These are phyloP conservation scores for Labeo calbasu DNA, from an alignment of 2,797 vertebrate genomes.

Conservation along the genomic window DNA sequence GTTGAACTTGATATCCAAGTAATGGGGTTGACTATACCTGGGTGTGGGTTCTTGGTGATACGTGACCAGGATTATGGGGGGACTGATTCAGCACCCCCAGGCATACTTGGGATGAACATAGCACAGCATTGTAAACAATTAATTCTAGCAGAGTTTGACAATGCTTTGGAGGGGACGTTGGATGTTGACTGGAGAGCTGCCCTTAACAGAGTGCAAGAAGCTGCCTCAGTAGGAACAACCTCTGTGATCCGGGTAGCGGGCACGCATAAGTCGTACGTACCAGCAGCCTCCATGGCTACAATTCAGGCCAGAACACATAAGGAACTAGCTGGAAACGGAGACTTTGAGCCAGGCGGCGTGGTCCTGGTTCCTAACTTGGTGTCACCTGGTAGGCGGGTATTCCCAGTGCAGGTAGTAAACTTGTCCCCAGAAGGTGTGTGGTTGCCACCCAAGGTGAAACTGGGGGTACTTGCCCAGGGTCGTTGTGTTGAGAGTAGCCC, in stretches of 20 bases:
- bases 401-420: not conserved
- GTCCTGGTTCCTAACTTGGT: not conserved
- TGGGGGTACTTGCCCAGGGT: not conserved
- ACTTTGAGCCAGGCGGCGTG: not conserved
- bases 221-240: not conserved
- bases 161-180: not conserved
- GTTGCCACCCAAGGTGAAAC: not conserved
- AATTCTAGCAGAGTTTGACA: not conserved
- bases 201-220: not conserved
- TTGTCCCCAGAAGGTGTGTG: not conserved
- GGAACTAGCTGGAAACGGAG: not conserved
- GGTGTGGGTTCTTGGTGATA: not conserved
- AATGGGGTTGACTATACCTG: not conserved
- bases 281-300: not conserved
- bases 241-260: not conserved
- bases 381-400: too few relatives aligned
- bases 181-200: not conserved
- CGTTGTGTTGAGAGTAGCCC: not conserved
- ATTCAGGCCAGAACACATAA: not conserved
- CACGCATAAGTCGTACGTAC: not conserved
- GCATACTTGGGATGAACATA: not conserved
- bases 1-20: not conserved
- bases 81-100: not conserved
- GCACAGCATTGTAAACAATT: not conserved
- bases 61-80: not conserved